These are phyloP conservation scores for Corythoichthys intestinalis DNA, from an alignment of 2,113 vertebrate genomes.

Conservation along the genomic window DNA sequence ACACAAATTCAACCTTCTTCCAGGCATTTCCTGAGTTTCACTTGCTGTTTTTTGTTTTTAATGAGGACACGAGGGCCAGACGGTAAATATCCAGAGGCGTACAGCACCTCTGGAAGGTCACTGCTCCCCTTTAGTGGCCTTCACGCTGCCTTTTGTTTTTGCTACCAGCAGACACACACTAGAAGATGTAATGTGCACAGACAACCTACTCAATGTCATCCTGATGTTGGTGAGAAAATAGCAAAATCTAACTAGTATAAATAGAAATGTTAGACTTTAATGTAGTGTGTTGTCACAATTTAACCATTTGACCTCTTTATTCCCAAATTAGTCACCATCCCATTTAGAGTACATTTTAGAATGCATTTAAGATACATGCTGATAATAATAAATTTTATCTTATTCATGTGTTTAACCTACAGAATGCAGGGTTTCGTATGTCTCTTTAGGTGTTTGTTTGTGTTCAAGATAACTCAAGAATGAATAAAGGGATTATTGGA, in stretches of 20 bases:
- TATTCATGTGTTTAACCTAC: too few relatives aligned
- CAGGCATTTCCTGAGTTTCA: constrained; percentile 13
- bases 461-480: too few relatives aligned
- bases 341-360: too few relatives aligned
- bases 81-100: constrained; percentile 15
- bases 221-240: constrained; percentile 4
- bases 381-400: too few relatives aligned
- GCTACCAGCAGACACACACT: constrained; percentile 1
- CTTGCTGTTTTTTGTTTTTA: constrained; percentile 1
- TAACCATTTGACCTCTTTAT: too few relatives aligned
- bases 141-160: constrained; percentile 25
- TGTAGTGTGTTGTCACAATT: too few relatives aligned
- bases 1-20: neutral
- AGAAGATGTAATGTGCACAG: constrained; percentile 38
- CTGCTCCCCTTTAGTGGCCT: constrained; percentile 5
- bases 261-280: too few relatives aligned
- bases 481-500: too few relatives aligned
- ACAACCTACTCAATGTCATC: constrained; percentile 29
- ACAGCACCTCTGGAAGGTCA: constrained; percentile 5
- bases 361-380: too few relatives aligned
- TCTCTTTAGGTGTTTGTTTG: too few relatives aligned
- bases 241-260: neutral
- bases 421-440: too few relatives aligned
- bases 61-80: constrained; percentile 3
- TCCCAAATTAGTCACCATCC: too few relatives aligned